Conservation (phyloP, 2,888 invertebrate species). For the Himalopsyche japonica region DNA sequence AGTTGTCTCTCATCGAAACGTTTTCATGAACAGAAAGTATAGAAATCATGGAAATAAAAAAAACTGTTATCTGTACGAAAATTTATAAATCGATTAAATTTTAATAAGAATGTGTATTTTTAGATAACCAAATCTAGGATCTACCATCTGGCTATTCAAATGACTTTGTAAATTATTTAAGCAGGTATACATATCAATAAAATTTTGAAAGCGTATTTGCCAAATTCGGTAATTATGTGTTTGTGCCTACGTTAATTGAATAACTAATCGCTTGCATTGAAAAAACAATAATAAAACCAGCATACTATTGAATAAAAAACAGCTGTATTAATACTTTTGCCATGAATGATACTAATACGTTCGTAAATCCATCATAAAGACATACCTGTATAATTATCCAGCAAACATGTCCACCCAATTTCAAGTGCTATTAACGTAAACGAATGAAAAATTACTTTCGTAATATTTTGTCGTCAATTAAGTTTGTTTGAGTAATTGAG, state of each 20-base stretch:
- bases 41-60: no score
- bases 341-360: neutral
- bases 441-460: conserved; percentile 25
- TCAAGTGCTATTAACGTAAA: conserved; percentile 6
- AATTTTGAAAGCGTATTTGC: no score
- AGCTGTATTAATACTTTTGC: neutral
- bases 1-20: no score
- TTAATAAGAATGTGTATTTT: no score
- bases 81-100: no score
- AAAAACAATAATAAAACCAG: neutral
- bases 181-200: no score
- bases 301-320: neutral
- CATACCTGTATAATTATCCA: conserved; percentile 15
- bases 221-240: neutral
- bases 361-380: neutral
- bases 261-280: neutral
- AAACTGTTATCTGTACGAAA: no score
- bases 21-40: no score
- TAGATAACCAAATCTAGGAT: no score
- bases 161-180: no score
- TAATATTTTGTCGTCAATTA: conserved; percentile 38
- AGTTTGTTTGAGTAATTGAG: conserved; percentile 39
- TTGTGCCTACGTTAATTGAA: neutral
- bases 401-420: conserved; percentile 23
- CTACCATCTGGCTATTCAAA: no score